Evolutionary conservation across 1,140 invertebrate species (phyloP), one percentile per base, ranked within the genome.

Genomic region (Eupristina koningsbergeri): DNA sequence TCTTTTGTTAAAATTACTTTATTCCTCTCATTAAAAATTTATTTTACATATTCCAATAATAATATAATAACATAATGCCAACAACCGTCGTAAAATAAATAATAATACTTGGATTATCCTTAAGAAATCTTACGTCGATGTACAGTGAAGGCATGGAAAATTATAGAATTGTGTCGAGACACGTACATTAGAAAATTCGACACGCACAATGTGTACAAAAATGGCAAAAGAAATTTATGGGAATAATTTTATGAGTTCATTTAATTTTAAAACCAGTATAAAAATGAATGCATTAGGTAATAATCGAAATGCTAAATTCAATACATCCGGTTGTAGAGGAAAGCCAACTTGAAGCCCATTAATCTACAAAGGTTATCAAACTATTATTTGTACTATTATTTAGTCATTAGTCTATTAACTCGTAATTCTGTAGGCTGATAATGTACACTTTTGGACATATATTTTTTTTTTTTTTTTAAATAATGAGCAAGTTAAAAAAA

Each of bases 331-430:
- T 41, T 2, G 9, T n/a, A n/a, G 0, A 41, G 26, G 26, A 71
- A 26, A n/a, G 5, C 3, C 17, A 11, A 34, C 2, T 6, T 58
- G 22, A 19, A 63, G 22, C 29, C 58, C 9, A 7, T 53, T 7
- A 8, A 34, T 71, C 17, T 26, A 26, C 29, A 71, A 13, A 41
- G 67, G 26, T 71, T 41, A n/a, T 71, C 19, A 71, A 71, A 71
- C 67, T 71, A 71, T 67, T 67, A 39, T 71, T 71, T 41, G 39
- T n/a, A 71, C 11, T 41, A 41, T 41, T 41, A 71, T 41, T 22
- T 41, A 9, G 67, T 26, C 36, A 41, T 71, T 11, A 13, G 19
- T 39, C 13, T 69, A 69, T 39, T 69, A 7, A n/a, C 17, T 64
- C 11, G 34, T 69, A 39, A 39, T 39, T 69, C 19, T 39, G 26